Base-by-base conservation (phyloP, 2,888 invertebrate species). In the Boloria selene region DNA sequence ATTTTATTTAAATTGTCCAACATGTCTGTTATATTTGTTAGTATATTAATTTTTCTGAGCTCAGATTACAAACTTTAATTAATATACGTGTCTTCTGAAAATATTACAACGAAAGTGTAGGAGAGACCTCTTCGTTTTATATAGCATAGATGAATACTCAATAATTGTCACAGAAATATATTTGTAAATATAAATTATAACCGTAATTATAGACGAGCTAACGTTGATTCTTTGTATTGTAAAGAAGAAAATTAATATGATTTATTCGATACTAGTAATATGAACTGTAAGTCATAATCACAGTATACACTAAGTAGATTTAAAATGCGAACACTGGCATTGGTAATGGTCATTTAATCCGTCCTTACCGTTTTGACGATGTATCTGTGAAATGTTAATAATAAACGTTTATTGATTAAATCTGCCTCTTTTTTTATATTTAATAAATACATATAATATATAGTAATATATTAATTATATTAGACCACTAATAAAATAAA, bases 161-260 rank as follows among this genome's bases (percentile, higher is more conserved):
- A 77, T 77, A 75, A 77, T 73, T 72, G 73, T 79, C 79, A 75
- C 73, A 75, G 72, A 76, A 74, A 73, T 74, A 75, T 76, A 77
- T 76, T 77, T 87, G 87, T 87, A 87, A 85, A 87, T 87, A 86
- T 82, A 80, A 83, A 79, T 79, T 77, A 79, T 76, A 69, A 72
- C 63, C 54, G 60, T 64, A 70, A 61, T 52, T 63, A 53, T 69
- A 71, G 56, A 62, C 64, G 67, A 63, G 61, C 65, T 67, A 65
- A 70, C 17, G 56, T 44, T 55, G 17, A 17, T 26, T 22, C 13
- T 53, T 53, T 4, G 14, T 51, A 18, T 55, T 55, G 42, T 44
- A 17, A 18, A 18, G 38, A 50, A 1, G 4, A 31, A 55, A 44
- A 44, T 42, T 55, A 42, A 14, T 44, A 44, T 4, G 7, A 22